Evolutionary conservation across 1,140 invertebrate species (phyloP).

Genomic region (Rhopalosiphum padi): DNA sequence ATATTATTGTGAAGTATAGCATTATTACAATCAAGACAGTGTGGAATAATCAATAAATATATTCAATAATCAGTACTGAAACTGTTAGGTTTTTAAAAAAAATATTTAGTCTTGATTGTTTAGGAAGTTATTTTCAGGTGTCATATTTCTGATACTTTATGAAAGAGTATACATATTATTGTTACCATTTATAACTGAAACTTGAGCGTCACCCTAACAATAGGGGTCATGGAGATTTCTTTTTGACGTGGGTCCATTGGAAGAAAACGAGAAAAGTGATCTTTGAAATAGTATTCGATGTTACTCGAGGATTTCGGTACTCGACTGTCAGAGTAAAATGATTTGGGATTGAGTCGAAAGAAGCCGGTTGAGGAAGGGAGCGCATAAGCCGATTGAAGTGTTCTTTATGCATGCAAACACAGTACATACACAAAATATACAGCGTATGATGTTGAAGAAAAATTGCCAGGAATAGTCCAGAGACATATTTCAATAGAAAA

Average conservation of each 20-base stretch:
- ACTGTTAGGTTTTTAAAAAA: neutral
- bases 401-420: neutral
- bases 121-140: neutral
- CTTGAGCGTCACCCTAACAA: neutral
- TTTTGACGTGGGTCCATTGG: neutral
- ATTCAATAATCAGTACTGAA: neutral
- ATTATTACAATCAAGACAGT: neutral
- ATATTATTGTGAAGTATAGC: neutral
- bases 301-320: slow-evolving; percentile 25
- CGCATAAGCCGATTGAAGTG: slow-evolving; percentile 51
- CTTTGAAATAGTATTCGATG: neutral
- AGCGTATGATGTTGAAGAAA: slow-evolving; percentile 18
- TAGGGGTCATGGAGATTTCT: neutral
- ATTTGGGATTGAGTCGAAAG: neutral
- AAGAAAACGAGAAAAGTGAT: slow-evolving; percentile 22
- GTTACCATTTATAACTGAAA: neutral
- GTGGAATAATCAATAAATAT: neutral
- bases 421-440: neutral
- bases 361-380: neutral
- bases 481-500: slow-evolving; percentile 52
- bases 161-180: neutral
- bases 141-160: neutral
- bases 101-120: neutral
- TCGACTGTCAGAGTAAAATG: slow-evolving; percentile 42
- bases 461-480: slow-evolving; percentile 42